Conservation (phyloP, 2,113 vertebrate genomes). For the Phrynosoma blainvillii region DNA sequence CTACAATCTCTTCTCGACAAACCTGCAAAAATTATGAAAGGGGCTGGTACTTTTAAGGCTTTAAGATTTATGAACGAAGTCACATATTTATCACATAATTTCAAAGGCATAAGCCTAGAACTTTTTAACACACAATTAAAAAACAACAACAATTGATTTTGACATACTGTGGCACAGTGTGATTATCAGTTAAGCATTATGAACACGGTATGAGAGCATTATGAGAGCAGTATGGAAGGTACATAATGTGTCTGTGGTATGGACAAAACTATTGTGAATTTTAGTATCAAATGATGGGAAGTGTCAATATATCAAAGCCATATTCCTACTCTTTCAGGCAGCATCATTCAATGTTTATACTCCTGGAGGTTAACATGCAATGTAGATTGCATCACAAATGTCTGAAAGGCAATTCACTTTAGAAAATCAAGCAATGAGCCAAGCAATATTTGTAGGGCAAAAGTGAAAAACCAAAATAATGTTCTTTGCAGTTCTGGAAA, state of each 20-base stretch:
- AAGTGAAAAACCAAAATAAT: not conserved
- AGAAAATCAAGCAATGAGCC: not conserved
- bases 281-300: not conserved
- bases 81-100: conserved; percentile 18
- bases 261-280: not conserved
- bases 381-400: not conserved
- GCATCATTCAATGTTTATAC: not conserved
- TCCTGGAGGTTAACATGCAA: not conserved
- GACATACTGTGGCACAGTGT: not conserved
- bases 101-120: conserved; percentile 28
- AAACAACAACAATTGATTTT: not conserved
- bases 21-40: conserved; percentile 61
- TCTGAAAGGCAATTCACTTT: not conserved
- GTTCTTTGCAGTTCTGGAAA: not conserved
- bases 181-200: not conserved
- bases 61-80: conserved; percentile 45
- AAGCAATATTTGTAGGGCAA: not conserved
- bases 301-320: too few relatives aligned
- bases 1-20: conserved; percentile 55
- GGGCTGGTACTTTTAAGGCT: conserved; percentile 46
- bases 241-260: not conserved
- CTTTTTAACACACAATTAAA: not conserved
- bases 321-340: not conserved
- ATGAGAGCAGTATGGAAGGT: not conserved
- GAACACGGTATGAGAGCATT: not conserved